Base-by-base conservation (phyloP, 2,113 vertebrate genomes). In the Rhegmatorhina hoffmannsi region DNA sequence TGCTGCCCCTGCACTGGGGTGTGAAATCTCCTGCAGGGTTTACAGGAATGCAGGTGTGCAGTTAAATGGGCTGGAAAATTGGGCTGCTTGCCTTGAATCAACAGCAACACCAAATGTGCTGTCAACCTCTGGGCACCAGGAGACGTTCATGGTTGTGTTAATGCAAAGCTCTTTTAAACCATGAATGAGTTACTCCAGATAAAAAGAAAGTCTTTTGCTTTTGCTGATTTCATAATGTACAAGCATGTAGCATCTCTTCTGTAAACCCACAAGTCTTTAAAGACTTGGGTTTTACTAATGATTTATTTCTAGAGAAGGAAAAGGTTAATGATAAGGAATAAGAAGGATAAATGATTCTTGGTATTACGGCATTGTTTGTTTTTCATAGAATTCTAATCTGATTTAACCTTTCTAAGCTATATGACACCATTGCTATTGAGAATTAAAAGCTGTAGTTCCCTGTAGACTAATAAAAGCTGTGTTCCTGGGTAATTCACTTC, bases 401-500 rank as follows among this genome's bases (percentile, higher is more conserved):
- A 72, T 80, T 56, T 84, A 90, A 60, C 58, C n/a, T 90, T 90
- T 77, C 47, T 49, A 59, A 86, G 46, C 44, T 77, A 14, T 26
- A 8, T 52, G 58, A 73, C 24, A 63, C 55, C 13, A 21, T 86
- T 14, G 4, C 80, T 80, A 13, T 10, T 13, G 53, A 52, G 18
- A 67, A 75, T 92, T 55, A 88, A 95, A 94, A 93, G 49, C 67
- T 2, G 5, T 67, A 46, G 46, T 53, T 97, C 85, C 75, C n/a
- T 38, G 21, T 16, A 89, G 87, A 64, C 50, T 91, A 90, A 70
- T 89, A 96, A 95, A 76, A 47, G 13, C 55, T 82, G 33, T 87
- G 59, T 97, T 97, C 59, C 72, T 69, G 87, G 36, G 55, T 96
- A 87, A 93, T 90, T 94, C 63, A 85, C 53, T 97, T 97, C 91